Evolutionary conservation across 2,113 vertebrate species (phyloP), one percentile per base, ranked within the genome.

Genomic region (Myiagra hebetior): DNA sequence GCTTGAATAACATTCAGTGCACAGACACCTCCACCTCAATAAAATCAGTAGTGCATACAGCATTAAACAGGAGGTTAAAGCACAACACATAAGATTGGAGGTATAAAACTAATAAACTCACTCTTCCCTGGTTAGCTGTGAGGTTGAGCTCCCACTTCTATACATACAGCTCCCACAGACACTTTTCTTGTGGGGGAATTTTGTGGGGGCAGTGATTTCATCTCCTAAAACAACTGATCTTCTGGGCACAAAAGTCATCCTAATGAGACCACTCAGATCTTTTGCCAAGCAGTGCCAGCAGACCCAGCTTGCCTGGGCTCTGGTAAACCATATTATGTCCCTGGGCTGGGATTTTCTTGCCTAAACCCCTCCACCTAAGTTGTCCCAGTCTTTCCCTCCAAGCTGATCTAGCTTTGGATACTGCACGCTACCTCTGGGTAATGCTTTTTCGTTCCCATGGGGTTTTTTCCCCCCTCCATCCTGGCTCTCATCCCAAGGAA

Each of bases 161-260:
- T 33, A 30, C 0, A 0, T 41, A 39, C 5, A 80, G 41, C 19
- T 89, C 20, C 59, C 18, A 9, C 30, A 59, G 33, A 53, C 24
- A 13, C 3, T 22, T 16, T 42, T 26, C 49, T 63, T 28, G 37
- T 21, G 56, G 31, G 18, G 27, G 17, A 70, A 33, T 68, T 79
- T 80, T 59, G 17, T 9, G 12, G 27, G 18, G 13, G 9, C 31
- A 63, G 10, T 17, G 28, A 59, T 49, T 84, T 73, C 44, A 57
- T 81, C 72, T 60, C 39, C 35, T 68, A 23, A 80, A 7, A 72
- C 0, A 3, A 68, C 22, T 22, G 26, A 62, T 44, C 39, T 57
- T 78, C 28, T 42, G 31, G 27, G n/a, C 8, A 63, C 42, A 79
- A 68, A 72, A 0, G 0, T 49, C 18, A 77, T 35, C 18, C 31